Evolutionary conservation across 2,113 vertebrate species (phyloP), one percentile per base, ranked within the genome.

Genomic region (Alosa alosa): DNA sequence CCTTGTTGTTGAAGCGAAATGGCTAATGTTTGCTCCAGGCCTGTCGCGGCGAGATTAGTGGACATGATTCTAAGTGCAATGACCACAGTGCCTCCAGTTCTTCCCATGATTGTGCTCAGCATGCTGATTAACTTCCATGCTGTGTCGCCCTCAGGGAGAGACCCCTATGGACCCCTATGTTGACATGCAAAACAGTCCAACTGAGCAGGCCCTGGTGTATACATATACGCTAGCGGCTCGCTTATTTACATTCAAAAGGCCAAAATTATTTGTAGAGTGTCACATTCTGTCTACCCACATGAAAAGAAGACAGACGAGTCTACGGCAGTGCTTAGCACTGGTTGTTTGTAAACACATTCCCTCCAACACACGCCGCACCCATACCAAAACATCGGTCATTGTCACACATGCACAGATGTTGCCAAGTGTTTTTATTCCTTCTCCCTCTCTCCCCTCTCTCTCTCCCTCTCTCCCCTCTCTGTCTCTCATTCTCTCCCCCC

Each of bases 61-160:
- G 64, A 68, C n/a, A 25, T 11, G 64, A 68, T 68, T 68, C 64
- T 68, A 36, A 89, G 89, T 86, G 86, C 87, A 90, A 90, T 86
- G 84, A 88, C 87, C 86, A 83, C 0, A 36, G 15, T 87, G 84
- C 88, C 90, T 85, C 25, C 2, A 82, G 49, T 52, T 88, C 85
- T 92, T 94, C 93, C 92, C 92, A 93, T 91, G 91, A 90, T 91
- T 84, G 86, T 52, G 31, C 20, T 9, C 20, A 22, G 64, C 20
- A 86, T 47, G 85, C n/a, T 88, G 83, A 90, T 90, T 82, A 83
- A 84, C 85, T 87, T 86, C 82, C 86, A 90, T 84, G 82, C 47
- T 86, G 64, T 83, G 18, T 49, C 82, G 75, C 46, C 52, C 13
- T 10, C 85, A 86, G 85, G 47, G 13, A 78, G 3, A 78, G 72